Evolutionary conservation across 2,888 invertebrate genomes (phyloP).

Genomic region (Ptilodon capucinus): DNA sequence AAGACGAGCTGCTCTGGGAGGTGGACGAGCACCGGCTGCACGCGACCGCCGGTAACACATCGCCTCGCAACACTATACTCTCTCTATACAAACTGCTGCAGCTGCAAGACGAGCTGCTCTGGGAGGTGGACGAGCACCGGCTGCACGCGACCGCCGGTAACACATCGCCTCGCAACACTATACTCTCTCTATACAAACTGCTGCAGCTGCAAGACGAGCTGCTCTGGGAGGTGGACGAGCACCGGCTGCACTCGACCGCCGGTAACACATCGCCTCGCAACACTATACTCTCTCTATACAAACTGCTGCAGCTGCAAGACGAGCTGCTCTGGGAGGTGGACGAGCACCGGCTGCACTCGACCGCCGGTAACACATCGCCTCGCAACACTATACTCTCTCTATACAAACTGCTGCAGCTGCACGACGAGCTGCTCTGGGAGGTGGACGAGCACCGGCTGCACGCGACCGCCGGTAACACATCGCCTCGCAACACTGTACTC

Average conservation of each 20-base stretch:
- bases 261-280: conserved; percentile 31
- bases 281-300: too few species aligned
- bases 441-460: conserved; percentile 41
- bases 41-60: conserved; percentile 47
- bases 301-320: conserved; percentile 78
- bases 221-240: conserved; percentile 66
- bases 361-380: conserved; percentile 44
- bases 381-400: too few species aligned
- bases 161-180: not conserved
- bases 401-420: conserved; percentile 77
- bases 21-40: conserved; percentile 41
- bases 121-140: conserved; percentile 58
- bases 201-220: conserved; percentile 81
- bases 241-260: conserved; percentile 42
- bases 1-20: conserved; percentile 81
- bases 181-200: too few species aligned
- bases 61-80: not conserved
- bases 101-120: conserved; percentile 79
- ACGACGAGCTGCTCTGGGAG: conserved; percentile 81
- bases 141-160: conserved; percentile 50
- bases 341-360: conserved; percentile 32
- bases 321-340: conserved; percentile 77
- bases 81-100: too few species aligned
- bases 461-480: conserved; percentile 47
- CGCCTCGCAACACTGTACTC: not conserved